Conservation (phyloP, 2,888 invertebrate species). For the Philopedon plagiatum region DNA sequence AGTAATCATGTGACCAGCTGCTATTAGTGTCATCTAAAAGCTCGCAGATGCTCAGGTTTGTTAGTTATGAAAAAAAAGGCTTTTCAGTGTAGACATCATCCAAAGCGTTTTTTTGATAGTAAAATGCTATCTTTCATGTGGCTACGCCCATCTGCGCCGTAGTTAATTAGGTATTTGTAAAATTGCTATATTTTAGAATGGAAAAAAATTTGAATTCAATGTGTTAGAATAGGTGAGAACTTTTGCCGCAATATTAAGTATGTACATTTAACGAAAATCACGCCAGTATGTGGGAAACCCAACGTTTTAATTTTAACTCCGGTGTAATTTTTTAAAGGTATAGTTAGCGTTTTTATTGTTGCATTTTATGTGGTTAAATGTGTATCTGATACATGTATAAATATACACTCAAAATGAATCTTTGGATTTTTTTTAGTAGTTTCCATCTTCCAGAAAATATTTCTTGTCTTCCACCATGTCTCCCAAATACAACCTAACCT, state of each 20-base stretch:
- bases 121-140: background rate
- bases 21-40: too few relatives aligned
- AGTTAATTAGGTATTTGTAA: background rate
- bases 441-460: background rate
- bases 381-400: slow-evolving; percentile 38
- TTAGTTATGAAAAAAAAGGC: too few relatives aligned
- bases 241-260: slow-evolving; percentile 7
- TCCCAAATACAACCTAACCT: too few relatives aligned
- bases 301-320: slow-evolving; percentile 18
- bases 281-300: slow-evolving; percentile 11
- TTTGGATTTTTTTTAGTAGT: background rate
- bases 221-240: slow-evolving; percentile 9
- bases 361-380: slow-evolving; percentile 31
- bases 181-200: slow-evolving; percentile 11
- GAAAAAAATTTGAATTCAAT: background rate
- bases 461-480: too few relatives aligned
- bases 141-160: background rate
- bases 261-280: background rate
- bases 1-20: too few relatives aligned
- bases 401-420: slow-evolving; percentile 9
- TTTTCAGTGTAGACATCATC: too few relatives aligned
- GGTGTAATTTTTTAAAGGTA: slow-evolving; percentile 17
- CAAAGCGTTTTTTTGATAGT: too few relatives aligned
- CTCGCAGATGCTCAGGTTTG: too few relatives aligned
- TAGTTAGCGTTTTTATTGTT: slow-evolving; percentile 29